Evolutionary conservation across 2,797 vertebrate species (phyloP), one percentile per base, ranked within the genome.

Genomic region (Acrocephalus scirpaceus): DNA sequence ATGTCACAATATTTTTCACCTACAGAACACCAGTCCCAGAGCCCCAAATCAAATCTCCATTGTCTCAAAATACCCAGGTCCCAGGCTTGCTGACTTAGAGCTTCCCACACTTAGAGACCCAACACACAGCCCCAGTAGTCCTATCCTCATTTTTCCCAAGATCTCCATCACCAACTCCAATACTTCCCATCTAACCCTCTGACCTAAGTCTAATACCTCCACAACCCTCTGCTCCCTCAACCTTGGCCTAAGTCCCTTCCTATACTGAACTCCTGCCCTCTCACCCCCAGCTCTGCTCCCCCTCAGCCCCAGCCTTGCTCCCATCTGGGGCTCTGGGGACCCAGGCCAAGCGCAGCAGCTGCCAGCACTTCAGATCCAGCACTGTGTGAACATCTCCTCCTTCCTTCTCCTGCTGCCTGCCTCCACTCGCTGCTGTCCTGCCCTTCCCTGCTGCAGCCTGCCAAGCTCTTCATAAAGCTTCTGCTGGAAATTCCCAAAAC

Each of bases 181-280:
- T 11, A 45, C 10, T 3, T 79, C 5, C 21, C 7, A 3, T 32
- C 13, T 45, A 83, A 7, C 4, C 5, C 9, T 40, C 26, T 50
- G 25, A 30, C 45, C 4, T 20, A 66, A 48, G 11, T 7, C 20
- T 29, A n/a, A 51, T 6, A 21, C 0, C 12, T 18, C 12, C 45
- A 30, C 2, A n/a, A 1, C 4, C 3, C 16, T 8, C 26, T 72
- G 7, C 16, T 69, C 21, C 12, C 44, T 38, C 21, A 19, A 2
- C 16, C 8, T 36, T 67, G 45, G 45, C 29, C 9, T 22, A 45
- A 60, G 61, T 36, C 29, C 45, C 27, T 64, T 64, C 13, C 15
- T n/a, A 1, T 2, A 19, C 8, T 0, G 1, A 86, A 5, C 7
- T 2, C 10, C 11, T 10, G 32, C 19, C 4, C 3, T 2, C 16